Evolutionary conservation across 2,113 vertebrate genomes (phyloP).

Genomic region (Fregetta grallaria): DNA sequence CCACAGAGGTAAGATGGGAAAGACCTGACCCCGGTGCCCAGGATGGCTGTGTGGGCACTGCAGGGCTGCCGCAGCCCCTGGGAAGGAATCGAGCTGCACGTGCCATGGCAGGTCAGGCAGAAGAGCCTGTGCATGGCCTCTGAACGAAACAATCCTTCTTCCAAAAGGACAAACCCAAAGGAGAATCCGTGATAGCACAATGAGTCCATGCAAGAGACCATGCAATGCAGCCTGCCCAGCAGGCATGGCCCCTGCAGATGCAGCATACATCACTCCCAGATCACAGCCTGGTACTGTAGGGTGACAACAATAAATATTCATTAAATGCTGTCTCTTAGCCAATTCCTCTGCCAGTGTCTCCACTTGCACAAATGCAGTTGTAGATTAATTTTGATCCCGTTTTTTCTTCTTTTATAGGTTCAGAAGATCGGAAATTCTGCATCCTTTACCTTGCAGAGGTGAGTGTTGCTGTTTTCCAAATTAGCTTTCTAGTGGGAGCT

Average conservation of each 20-base stretch:
- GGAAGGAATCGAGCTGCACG: neutral
- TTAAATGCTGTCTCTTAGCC: neutral
- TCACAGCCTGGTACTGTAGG: conserved; percentile 49
- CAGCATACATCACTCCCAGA: neutral
- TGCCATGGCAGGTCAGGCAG: neutral
- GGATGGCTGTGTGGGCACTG: fast-evolving
- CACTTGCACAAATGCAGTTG: neutral
- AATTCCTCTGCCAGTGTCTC: neutral
- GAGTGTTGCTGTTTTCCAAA: conserved; percentile 37
- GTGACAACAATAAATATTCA: conserved; percentile 5
- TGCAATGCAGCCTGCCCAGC: neutral
- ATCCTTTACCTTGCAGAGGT: conserved; percentile 85
- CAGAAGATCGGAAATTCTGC: conserved; percentile 84
- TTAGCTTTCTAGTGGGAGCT: neutral
- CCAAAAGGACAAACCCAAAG: neutral
- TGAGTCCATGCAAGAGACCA: neutral
- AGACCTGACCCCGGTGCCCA: fast-evolving
- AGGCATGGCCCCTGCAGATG: neutral
- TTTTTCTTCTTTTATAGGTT: conserved; percentile 59
- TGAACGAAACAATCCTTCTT: neutral
- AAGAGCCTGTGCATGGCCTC: neutral
- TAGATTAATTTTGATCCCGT: neutral
- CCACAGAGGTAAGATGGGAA: neutral
- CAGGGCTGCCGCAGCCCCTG: fast-evolving
- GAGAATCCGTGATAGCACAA: neutral